Percentiles rank a stretch among this genome's conserved stretches.
phyloP scores from a whole-genome alignment of 1,140 invertebrate species.

The Drosophila lacteicornis region DNA sequence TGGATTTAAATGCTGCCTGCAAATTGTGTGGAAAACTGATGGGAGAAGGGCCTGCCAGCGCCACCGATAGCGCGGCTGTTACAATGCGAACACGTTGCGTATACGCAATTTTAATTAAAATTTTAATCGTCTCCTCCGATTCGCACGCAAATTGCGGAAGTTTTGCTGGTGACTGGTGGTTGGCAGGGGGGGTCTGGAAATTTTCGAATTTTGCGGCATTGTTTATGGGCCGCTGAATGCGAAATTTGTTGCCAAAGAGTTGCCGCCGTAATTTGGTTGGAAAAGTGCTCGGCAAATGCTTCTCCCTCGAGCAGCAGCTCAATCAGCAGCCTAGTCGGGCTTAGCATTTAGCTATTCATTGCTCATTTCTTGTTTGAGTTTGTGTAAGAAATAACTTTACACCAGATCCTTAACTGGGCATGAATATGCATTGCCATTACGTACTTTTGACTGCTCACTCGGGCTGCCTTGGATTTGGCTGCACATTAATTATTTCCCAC shows the following conservation, averaged over 20 bases:
- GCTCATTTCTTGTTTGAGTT: conserved; percentile 37
- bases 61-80: conserved; percentile 13
- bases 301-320: conserved; percentile 2
- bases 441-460: conserved; percentile 50
- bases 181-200: not conserved
- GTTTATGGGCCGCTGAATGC: conserved; percentile 47
- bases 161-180: conserved; percentile 12
- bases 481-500: conserved; percentile 73
- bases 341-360: conserved; percentile 30
- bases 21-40: conserved; percentile 41
- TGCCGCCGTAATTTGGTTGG: conserved; percentile 21
- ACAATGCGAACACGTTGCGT: conserved; percentile 51
- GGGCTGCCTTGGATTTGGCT: conserved; percentile 32
- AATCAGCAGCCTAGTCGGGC: conserved; percentile 9
- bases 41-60: conserved; percentile 5
- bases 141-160: conserved; percentile 47
- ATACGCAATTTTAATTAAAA: conserved; percentile 76
- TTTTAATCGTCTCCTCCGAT: conserved; percentile 64
- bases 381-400: conserved; percentile 31
- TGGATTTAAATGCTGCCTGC: conserved; percentile 33
- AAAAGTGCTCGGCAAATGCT: conserved; percentile 7
- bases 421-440: conserved; percentile 52
- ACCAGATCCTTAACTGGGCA: conserved; percentile 23
- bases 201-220: conserved; percentile 53
- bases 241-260: conserved; percentile 47